Evolutionary conservation across 2,113 vertebrate genomes (phyloP).

Genomic region (Urocitellus parryii): DNA sequence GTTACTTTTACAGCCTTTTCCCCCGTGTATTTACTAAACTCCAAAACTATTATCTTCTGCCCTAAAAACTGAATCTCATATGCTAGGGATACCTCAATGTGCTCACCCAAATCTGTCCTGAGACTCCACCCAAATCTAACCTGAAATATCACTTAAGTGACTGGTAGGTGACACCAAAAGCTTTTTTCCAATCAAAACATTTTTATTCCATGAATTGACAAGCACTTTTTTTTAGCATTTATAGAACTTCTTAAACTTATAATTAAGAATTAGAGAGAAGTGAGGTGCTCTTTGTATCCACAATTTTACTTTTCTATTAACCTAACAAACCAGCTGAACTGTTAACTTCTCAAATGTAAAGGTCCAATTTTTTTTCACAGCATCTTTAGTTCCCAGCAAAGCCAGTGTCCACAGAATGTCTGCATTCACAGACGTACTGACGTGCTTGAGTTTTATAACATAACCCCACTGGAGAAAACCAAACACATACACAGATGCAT

Average conservation of each 20-base stretch:
- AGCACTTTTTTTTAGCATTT: background rate
- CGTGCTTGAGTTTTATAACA: background rate
- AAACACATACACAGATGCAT: background rate
- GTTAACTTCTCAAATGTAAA: background rate
- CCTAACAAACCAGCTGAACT: background rate
- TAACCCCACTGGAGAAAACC: background rate
- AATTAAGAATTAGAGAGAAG: conserved; percentile 33
- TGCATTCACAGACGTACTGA: background rate
- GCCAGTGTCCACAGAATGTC: background rate
- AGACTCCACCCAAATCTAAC: background rate
- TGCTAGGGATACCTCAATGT: background rate
- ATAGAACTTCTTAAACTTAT: background rate
- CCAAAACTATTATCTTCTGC: background rate
- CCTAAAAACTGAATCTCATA: background rate
- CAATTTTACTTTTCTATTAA: background rate
- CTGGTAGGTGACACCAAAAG: background rate
- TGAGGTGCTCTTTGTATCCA: background rate
- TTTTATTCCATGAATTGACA: background rate
- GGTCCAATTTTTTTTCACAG: background rate
- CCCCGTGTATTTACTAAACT: background rate
- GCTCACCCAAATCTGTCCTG: background rate
- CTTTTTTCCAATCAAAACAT: background rate
- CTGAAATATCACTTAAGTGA: background rate
- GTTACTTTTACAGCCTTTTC: background rate
- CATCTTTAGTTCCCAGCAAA: background rate